These are phyloP conservation scores for Telmatherina bonti DNA, from an alignment of 2,797 vertebrate species.

Conservation along the genomic window DNA sequence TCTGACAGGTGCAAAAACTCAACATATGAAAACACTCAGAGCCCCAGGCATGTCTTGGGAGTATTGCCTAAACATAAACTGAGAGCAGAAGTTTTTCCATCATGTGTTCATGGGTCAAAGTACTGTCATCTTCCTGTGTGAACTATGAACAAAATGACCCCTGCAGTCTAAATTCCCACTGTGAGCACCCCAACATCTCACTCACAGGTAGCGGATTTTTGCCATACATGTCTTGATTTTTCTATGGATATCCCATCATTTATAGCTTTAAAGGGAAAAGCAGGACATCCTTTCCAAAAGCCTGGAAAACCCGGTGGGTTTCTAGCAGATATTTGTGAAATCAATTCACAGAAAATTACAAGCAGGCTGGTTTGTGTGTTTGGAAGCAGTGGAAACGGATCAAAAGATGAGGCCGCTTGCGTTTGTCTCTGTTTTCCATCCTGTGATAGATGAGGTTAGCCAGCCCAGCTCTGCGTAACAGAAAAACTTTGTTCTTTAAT, in stretches of 20 bases:
- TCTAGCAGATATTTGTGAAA: conserved; percentile 26
- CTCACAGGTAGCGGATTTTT: neutral
- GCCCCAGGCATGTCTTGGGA: too few species aligned
- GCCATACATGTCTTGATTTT: neutral
- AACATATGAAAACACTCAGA: too few species aligned
- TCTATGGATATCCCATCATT: neutral
- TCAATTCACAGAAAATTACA: conserved; percentile 8
- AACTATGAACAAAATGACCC: too few species aligned
- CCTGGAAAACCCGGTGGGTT: neutral
- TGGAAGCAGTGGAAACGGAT: conserved; percentile 8
- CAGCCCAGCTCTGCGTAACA: neutral
- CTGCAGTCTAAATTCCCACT: too few species aligned
- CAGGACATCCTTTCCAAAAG: neutral
- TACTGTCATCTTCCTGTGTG: too few species aligned
- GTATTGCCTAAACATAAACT: too few species aligned
- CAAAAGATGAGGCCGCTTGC: conserved; percentile 8
- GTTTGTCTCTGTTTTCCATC: conserved; percentile 16
- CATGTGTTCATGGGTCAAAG: too few species aligned
- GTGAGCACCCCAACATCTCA: neutral
- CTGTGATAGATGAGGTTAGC: conserved; percentile 34
- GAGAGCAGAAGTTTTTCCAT: too few species aligned
- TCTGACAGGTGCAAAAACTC: too few species aligned
- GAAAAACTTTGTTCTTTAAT: conserved; percentile 21
- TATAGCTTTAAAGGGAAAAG: neutral
- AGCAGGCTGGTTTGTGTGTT: neutral